phyloP scores from a whole-genome alignment of 2,888 invertebrate species.

The Metellina segmentata region DNA sequence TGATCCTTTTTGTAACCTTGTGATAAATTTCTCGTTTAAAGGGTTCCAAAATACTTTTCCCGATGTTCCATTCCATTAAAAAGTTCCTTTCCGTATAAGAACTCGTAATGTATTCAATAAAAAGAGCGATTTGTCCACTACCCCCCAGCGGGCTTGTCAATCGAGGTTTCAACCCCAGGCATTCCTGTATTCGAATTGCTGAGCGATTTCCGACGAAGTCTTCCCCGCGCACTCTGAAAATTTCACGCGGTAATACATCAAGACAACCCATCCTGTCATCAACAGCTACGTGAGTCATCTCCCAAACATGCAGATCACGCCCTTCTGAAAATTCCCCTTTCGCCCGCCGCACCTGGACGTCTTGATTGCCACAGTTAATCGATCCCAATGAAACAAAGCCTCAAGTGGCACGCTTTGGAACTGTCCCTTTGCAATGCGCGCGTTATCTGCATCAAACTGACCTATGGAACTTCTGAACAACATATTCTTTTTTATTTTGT shows the following conservation, averaged over 20 bases:
- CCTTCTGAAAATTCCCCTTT: slow-evolving; percentile 45
- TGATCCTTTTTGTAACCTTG: too few relatives aligned
- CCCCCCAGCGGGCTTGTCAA: slow-evolving; percentile 38
- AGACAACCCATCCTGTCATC: slow-evolving; percentile 41
- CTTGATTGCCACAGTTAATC: slow-evolving; percentile 26
- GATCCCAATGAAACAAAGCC: background rate
- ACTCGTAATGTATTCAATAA: too few relatives aligned
- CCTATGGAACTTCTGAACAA: too few relatives aligned
- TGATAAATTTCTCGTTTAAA: too few relatives aligned
- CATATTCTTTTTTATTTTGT: too few relatives aligned
- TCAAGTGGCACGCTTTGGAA: too few relatives aligned
- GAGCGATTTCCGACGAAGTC: slow-evolving; percentile 33
- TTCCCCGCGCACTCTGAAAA: slow-evolving; percentile 27
- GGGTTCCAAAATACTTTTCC: too few relatives aligned
- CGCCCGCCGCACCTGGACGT: slow-evolving; percentile 49
- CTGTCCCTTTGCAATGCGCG: too few relatives aligned
- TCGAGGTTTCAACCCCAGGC: slow-evolving; percentile 2
- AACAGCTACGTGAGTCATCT: slow-evolving; percentile 57
- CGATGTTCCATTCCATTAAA: too few relatives aligned
- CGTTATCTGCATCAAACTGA: too few relatives aligned
- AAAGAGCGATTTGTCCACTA: slow-evolving; percentile 7
- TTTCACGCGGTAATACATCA: slow-evolving; percentile 59
- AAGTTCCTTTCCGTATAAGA: too few relatives aligned
- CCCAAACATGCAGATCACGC: slow-evolving; percentile 59
- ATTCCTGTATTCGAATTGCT: slow-evolving; percentile 33